Evolutionary conservation across 37 sponge, comb jelly and placozoan genomes (phyloP).

Genomic region (Theonella swinhoei): DNA sequence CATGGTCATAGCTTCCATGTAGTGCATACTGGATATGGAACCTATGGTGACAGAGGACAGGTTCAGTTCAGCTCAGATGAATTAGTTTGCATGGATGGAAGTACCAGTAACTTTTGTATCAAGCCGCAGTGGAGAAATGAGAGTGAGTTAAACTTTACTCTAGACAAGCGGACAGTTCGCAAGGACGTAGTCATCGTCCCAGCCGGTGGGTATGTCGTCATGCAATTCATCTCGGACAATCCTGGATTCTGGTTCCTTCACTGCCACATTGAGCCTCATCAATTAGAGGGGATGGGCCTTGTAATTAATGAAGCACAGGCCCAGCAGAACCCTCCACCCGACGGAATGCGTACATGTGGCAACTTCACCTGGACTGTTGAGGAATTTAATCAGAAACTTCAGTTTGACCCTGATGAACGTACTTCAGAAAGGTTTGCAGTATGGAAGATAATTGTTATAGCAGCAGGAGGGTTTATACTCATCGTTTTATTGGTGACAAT

Average conservation of each 20-base stretch:
- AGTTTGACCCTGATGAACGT: background rate
- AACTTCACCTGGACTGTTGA: background rate
- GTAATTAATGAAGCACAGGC: constrained; percentile 41
- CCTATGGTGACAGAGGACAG: constrained; percentile 5
- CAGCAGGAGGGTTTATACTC: no score
- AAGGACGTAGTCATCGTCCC: constrained; percentile 85
- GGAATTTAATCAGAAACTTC: background rate
- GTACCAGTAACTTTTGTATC: background rate
- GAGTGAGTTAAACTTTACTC: background rate
- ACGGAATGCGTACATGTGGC: constrained; percentile 1
- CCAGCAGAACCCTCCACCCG: constrained; percentile 10
- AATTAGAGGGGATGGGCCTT: constrained; percentile 68
- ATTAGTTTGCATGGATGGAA: constrained; percentile 12
- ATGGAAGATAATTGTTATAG: background rate
- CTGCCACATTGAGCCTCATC: constrained; percentile 80
- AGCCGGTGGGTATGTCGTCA: constrained; percentile 71
- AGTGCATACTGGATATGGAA: constrained; percentile 66
- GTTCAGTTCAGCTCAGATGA: constrained; percentile 5
- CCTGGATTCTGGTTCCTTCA: constrained; percentile 82
- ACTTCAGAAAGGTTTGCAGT: background rate
- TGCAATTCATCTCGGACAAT: constrained; percentile 65
- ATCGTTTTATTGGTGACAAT: no score
- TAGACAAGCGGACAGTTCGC: constrained; percentile 4
- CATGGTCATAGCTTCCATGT: constrained; percentile 80
- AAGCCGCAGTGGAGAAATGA: background rate